Conservation (phyloP, 2,113 vertebrate genomes). For the Marmota flaviventris region DNA sequence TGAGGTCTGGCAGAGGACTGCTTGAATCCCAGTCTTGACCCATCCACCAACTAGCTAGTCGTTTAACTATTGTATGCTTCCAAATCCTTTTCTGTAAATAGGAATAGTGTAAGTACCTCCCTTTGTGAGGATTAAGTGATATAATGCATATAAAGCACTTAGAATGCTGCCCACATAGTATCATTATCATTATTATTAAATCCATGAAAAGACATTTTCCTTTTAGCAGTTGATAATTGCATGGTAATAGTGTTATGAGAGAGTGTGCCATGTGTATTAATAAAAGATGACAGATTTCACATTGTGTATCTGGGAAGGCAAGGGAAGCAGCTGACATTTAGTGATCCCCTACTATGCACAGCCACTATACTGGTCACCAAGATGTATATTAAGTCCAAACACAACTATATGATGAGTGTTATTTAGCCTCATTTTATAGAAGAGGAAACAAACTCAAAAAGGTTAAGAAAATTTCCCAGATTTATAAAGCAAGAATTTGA, state of each 20-base stretch:
- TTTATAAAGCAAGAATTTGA: constrained; percentile 9
- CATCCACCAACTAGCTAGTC: not conserved
- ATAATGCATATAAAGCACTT: constrained; percentile 41
- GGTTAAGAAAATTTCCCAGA: not conserved
- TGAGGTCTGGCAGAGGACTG: not conserved
- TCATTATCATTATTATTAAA: constrained; percentile 58
- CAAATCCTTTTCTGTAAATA: not conserved
- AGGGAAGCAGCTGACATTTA: constrained; percentile 12
- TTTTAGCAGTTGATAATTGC: constrained; percentile 40
- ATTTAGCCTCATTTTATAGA: not conserved
- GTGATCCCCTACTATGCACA: not conserved
- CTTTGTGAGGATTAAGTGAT: constrained; percentile 27
- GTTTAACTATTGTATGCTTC: constrained; percentile 20
- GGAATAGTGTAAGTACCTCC: not conserved
- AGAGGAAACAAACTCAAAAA: not conserved
- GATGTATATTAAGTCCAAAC: not conserved
- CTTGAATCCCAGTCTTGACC: not conserved
- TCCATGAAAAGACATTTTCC: constrained; percentile 63
- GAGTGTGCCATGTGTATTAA: constrained; percentile 4
- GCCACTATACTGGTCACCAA: not conserved
- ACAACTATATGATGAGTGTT: not conserved
- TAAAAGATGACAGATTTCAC: constrained; percentile 55
- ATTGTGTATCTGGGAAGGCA: not conserved
- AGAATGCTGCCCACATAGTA: constrained; percentile 18
- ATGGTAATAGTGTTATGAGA: constrained; percentile 58